Evolutionary conservation across 1,140 invertebrate species (phyloP).

Genomic region (Chironomus striatipennis): DNA sequence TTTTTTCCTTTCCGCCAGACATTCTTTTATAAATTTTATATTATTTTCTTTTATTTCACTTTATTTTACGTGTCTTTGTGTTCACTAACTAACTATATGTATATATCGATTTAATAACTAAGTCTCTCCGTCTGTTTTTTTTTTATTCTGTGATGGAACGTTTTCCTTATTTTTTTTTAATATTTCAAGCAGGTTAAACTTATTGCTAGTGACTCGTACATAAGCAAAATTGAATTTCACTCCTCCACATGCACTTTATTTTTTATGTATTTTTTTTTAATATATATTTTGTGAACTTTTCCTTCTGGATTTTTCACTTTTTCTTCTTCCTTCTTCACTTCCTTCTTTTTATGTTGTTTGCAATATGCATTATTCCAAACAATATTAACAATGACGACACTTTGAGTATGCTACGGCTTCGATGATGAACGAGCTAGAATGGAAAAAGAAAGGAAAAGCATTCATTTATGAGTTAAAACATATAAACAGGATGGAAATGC

Average conservation of each 20-base stretch:
- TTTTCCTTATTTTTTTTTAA: background rate
- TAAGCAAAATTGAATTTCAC: background rate
- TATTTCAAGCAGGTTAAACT: background rate
- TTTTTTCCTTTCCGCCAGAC: slow-evolving; percentile 27
- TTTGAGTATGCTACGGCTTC: background rate
- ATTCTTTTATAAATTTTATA: no score
- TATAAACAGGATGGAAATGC: no score
- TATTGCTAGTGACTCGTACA: slow-evolving; percentile 2
- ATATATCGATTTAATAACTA: background rate
- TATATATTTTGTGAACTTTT: background rate
- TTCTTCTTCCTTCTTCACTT: background rate
- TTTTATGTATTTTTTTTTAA: background rate
- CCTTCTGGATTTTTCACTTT: background rate
- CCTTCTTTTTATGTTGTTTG: background rate
- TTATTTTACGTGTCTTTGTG: background rate
- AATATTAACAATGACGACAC: background rate
- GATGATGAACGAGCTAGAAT: background rate
- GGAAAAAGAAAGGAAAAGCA: background rate
- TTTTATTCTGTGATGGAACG: background rate
- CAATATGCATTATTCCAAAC: slow-evolving; percentile 2
- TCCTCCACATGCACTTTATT: background rate
- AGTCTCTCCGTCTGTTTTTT: background rate
- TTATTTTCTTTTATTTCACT: background rate
- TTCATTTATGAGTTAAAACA: background rate
- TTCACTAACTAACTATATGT: background rate